A percentile compares a stretch with the other conserved stretches of the same genome.
phyloP scores from a whole-genome alignment of 2,888 invertebrate genomes.

The Rhopalosiphum nymphaeae region DNA sequence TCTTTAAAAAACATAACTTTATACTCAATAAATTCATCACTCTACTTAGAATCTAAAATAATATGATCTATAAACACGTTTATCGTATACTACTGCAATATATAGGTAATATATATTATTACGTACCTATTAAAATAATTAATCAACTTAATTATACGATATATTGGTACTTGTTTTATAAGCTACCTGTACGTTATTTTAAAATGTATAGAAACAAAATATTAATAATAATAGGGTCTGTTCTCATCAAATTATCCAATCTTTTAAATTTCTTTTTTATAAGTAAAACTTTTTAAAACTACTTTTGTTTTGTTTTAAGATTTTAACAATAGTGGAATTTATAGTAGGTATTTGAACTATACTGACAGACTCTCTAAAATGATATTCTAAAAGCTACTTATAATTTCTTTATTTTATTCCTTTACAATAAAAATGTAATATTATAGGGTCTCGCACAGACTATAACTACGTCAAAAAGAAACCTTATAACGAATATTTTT shows the following conservation, averaged over 20 bases:
- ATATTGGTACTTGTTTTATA: background rate
- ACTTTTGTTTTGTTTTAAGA: background rate
- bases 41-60: background rate
- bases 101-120: no score
- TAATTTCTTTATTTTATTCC: background rate
- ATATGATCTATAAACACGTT: background rate
- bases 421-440: constrained; percentile 3
- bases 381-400: background rate
- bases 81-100: background rate
- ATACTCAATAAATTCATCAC: background rate
- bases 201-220: background rate
- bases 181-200: background rate
- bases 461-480: background rate
- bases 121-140: background rate
- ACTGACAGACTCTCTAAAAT: background rate
- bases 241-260: background rate
- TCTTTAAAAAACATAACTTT: no score
- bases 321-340: background rate
- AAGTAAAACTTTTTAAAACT: background rate
- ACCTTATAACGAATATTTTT: background rate
- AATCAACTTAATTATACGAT: background rate
- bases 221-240: background rate
- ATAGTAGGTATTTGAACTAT: background rate
- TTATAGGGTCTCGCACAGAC: background rate
- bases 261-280: background rate